A percentile compares a stretch with the other conserved stretches of the same genome.
Evolutionary conservation across 2,888 invertebrate genomes (phyloP).

Genomic region (Tetanocera ferruginea): DNA sequence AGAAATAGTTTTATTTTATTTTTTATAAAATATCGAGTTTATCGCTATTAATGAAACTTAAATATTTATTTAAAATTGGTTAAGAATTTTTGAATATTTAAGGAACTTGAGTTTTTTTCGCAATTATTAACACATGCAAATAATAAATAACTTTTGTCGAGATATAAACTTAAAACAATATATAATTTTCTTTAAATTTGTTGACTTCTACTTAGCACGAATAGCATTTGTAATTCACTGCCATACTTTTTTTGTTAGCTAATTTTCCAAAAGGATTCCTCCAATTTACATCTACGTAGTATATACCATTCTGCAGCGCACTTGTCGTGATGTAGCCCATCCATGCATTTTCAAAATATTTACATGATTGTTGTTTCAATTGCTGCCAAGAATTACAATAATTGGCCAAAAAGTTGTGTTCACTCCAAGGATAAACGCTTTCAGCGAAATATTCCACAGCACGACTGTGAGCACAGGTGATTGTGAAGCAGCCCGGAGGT

Average conservation of each 20-base stretch:
- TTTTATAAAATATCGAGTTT: no score
- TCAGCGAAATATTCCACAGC: slow-evolving; percentile 64
- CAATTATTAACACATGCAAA: no score
- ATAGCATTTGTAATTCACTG: background rate
- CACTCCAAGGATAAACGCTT: slow-evolving; percentile 60
- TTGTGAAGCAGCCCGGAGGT: slow-evolving; percentile 60
- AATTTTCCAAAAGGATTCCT: slow-evolving; percentile 58
- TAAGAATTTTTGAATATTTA: no score
- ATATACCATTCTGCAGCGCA: slow-evolving; percentile 57
- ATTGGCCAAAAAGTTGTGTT: slow-evolving; percentile 56
- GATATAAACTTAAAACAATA: no score
- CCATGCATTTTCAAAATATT: slow-evolving; percentile 39
- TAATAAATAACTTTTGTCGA: no score
- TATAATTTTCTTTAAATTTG: no score
- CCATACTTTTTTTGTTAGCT: slow-evolving; percentile 29
- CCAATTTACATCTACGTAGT: slow-evolving; percentile 59
- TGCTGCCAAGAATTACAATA: slow-evolving; percentile 58
- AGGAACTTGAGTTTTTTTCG: no score
- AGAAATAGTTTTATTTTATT: no score
- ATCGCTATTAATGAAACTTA: no score
- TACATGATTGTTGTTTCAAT: slow-evolving; percentile 54
- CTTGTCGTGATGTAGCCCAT: slow-evolving; percentile 61
- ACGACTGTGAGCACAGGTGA: slow-evolving; percentile 62
- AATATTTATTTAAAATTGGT: no score
- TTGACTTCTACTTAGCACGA: no score